These are phyloP conservation scores for Phasia obesa DNA, from an alignment of 2,888 invertebrate genomes.

Conservation along the genomic window DNA sequence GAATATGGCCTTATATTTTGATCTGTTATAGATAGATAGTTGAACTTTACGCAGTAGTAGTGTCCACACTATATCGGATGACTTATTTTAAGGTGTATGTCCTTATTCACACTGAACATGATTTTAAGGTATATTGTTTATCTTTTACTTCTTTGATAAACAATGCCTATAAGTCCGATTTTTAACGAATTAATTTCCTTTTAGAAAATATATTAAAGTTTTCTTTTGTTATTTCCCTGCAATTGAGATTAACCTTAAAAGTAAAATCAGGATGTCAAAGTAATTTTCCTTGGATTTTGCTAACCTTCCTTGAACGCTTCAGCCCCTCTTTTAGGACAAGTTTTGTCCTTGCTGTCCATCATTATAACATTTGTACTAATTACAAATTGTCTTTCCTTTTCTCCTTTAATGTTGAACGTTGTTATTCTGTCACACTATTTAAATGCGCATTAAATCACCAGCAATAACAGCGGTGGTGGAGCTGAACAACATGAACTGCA, in stretches of 20 bases:
- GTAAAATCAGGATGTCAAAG: background rate
- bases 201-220: too few species aligned
- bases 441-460: constrained; percentile 52
- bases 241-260: background rate
- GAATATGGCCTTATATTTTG: too few species aligned
- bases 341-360: constrained; percentile 3
- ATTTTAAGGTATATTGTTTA: too few species aligned
- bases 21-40: too few species aligned
- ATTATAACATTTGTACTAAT: constrained; percentile 22
- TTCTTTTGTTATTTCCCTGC: background rate
- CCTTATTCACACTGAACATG: too few species aligned
- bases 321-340: background rate
- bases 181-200: too few species aligned
- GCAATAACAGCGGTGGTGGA: constrained; percentile 12
- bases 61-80: too few species aligned
- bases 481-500: constrained; percentile 26
- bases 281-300: background rate
- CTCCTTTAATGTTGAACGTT: constrained; percentile 26
- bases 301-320: background rate
- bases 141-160: too few species aligned
- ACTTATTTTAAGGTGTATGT: too few species aligned
- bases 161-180: too few species aligned
- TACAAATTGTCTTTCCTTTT: constrained; percentile 43
- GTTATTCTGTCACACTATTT: constrained; percentile 43
- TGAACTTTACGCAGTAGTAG: too few species aligned